Conservation (phyloP, 2,113 vertebrate genomes). For the Lycocorax pyrrhopterus region DNA sequence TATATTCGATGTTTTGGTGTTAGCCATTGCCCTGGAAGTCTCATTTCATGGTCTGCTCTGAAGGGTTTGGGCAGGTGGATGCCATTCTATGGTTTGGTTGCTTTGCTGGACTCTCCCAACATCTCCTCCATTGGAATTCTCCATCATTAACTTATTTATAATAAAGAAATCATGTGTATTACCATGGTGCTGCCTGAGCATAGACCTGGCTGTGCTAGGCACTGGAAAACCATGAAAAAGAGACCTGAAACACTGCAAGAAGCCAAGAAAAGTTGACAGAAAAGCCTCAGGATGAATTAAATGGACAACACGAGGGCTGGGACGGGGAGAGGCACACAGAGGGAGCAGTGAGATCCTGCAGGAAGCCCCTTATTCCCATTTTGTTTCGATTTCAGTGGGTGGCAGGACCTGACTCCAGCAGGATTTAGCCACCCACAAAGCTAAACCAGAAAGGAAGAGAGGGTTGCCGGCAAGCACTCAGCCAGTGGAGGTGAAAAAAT, state of each 20-base stretch:
- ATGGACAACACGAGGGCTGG: neutral
- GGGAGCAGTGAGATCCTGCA: neutral
- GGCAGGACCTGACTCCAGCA: neutral
- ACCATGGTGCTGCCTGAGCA: neutral
- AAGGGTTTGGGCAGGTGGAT: neutral
- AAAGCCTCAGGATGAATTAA: neutral
- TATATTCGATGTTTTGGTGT: neutral
- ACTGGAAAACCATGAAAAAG: neutral
- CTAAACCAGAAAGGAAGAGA: neutral
- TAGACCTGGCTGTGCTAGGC: neutral
- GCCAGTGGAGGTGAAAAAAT: neutral
- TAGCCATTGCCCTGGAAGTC: neutral
- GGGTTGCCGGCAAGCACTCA: neutral
- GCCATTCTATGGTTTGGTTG: neutral
- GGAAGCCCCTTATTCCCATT: rapidly evolving
- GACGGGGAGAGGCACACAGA: neutral
- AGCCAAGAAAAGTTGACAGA: neutral
- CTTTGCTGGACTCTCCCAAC: neutral
- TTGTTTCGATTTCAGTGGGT: neutral
- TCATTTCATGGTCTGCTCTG: neutral
- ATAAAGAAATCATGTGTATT: neutral
- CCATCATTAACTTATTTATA: neutral
- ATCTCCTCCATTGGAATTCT: neutral
- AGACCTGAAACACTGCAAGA: neutral
- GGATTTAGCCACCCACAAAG: neutral